Conservation (phyloP, 92 coral and sea anemone species). For the Pocillopora grandis region DNA sequence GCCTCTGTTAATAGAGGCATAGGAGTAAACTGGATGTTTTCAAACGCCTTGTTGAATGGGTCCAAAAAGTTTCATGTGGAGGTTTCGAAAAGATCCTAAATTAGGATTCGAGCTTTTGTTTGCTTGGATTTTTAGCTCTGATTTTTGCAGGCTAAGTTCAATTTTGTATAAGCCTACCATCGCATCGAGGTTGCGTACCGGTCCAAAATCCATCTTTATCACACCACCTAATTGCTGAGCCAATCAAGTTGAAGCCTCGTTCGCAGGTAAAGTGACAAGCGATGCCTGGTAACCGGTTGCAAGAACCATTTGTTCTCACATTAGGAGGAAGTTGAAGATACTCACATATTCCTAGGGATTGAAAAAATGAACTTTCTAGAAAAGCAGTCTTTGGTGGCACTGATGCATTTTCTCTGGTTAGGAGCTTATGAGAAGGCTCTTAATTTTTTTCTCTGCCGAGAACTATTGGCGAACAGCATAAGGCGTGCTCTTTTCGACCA, state of each 20-base stretch:
- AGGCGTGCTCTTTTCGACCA: no score
- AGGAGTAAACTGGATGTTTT: background rate
- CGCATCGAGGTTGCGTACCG: constrained; percentile 9
- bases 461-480: no score
- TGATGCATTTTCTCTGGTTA: no score
- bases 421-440: no score
- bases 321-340: background rate
- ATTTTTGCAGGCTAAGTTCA: background rate
- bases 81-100: no score
- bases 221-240: background rate
- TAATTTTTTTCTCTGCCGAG: no score
- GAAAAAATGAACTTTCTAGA: background rate
- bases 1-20: no score
- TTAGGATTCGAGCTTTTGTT: background rate
- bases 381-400: no score
- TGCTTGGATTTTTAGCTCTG: background rate
- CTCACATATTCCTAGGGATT: background rate
- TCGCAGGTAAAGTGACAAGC: background rate
- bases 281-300: constrained; percentile 1
- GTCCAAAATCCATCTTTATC: constrained; percentile 6
- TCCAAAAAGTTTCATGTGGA: no score
- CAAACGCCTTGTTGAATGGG: background rate
- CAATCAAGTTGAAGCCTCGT: constrained; percentile 12
- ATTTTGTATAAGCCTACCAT: background rate
- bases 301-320: background rate